Base-by-base conservation (phyloP, 2,113 vertebrate species). In the Puntigrus tetrazona region DNA sequence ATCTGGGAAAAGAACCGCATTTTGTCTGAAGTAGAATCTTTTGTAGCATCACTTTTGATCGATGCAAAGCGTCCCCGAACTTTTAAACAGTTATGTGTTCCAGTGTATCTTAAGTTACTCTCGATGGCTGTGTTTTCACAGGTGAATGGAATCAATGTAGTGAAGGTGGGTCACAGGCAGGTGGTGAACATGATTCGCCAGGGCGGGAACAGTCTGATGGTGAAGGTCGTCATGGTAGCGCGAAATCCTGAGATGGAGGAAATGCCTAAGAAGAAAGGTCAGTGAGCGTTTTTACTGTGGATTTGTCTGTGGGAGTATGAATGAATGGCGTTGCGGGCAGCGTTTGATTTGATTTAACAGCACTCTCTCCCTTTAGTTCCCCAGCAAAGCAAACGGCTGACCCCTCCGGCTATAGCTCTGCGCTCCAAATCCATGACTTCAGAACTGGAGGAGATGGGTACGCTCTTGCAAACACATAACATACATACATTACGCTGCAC, bases 401-500 rank as follows among this genome's bases (percentile, higher is more conserved):
- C 96, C 10, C 95, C 96, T 88, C 96, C 97, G 61, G 94, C 97
- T 89, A 96, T 98, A 78, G 96, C 96, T 80, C 92, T 97, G 87
- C 96, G 97, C 85, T 98, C 97, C 91, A 98, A 97, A 90, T 98
- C 97, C 47, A 98, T 98, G 97, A 98, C 97, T 90, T 97, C 96
- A 87, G 97, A 98, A 91, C 94, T 97, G 91, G 96, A 97, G 88
- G 96, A 98, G 91, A 97, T 97, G 95, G 96, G 96, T 96, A 86
- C 36, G 29, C 10, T 41, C 57, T 38, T 29, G 38, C 69, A 65
- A 14, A 74, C 41, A 20, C 18, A 27, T 13, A 47, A 63, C 5
- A 70, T 84, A 25, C 69, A 85, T 20, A 22, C 27, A 18, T 65
- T 2, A 65, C n/a, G 31, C 31, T 65, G 14, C 29, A 29, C 14